Percentiles rank a stretch among this genome's conserved stretches.
phyloP scores from a whole-genome alignment of 2,888 invertebrate species.

The Eupithecia pulchellata region DNA sequence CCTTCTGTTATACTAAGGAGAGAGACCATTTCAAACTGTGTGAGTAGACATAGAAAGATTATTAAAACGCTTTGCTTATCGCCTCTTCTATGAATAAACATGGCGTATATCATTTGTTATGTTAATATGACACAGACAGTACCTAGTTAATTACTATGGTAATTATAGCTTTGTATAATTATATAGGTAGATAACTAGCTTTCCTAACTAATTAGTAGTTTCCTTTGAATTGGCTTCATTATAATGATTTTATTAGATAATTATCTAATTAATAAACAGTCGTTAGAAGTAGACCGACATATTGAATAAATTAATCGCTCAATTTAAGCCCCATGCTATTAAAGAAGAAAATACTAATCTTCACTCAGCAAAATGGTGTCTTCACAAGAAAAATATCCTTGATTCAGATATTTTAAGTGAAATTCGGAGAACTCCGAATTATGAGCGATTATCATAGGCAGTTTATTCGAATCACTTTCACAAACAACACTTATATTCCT shows the following conservation, averaged over 20 bases:
- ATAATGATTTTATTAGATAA: too few species aligned
- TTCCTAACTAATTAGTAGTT: neutral
- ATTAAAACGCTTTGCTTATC: neutral
- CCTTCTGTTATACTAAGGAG: neutral
- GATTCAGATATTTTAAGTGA: neutral
- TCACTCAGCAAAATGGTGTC: neutral
- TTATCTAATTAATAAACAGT: neutral
- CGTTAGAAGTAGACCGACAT: neutral
- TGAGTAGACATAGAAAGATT: neutral
- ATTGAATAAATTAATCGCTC: neutral
- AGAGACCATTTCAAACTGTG: neutral
- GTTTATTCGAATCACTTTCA: neutral
- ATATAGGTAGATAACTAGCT: neutral
- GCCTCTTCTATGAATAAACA: neutral
- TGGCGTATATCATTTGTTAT: neutral
- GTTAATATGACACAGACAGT: constrained; percentile 3
- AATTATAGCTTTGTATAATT: neutral
- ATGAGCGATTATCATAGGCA: too few species aligned
- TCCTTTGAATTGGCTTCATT: neutral
- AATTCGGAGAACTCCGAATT: too few species aligned
- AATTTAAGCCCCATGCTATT: neutral
- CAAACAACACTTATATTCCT: neutral
- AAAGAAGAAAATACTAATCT: neutral
- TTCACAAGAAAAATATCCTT: neutral
- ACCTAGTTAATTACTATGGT: constrained; percentile 1